Base-by-base conservation (phyloP, 2,797 vertebrate species). In the Garrulus glandarius region DNA sequence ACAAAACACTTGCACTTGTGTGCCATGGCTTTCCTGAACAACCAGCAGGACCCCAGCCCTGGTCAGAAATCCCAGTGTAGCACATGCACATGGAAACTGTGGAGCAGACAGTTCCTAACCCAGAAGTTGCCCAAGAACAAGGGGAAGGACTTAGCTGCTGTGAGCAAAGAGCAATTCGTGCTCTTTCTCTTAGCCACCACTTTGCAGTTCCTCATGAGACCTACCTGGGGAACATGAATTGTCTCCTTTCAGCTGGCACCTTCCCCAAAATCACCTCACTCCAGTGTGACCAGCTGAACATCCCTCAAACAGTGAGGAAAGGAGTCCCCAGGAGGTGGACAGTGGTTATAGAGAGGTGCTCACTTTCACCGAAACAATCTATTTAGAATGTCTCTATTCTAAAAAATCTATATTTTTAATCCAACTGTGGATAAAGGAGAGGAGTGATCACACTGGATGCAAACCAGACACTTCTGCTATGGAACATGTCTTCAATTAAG, bases 71-170 rank as follows among this genome's bases (percentile, higher is more conserved):
- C 36, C 29, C 56, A 68, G 9, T 20, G n/a, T 36, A 34, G 23
- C 16, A 52, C 9, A 11, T 1, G 10, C 2, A 1, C 12, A 9
- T 0, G 2, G 61, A 32, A 86, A 37, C 18, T 23, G 22, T 17
- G 29, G 32, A 32, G 41, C 29, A 84, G 41, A 16, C 17, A 23
- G n/a, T 22, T 80, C 30, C 46, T 65, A 20, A 53, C 11, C 43
- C 22, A 69, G 44, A 59, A 59, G 26, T 4, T 68, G 23, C 32
- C 37, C 64, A 64, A 56, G 49, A 78, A 32, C 24, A 76, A 61
- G 47, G 29, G 6, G 22, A 55, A 88, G 30, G 50, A 67, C 36
- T 36, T 34, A 7, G 32, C 10, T 77, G 44, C 52, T 50, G 11
- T 19, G 60, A 81, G 26, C 34, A 64, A 60, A 68, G 29, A 60